Evolutionary conservation across 2,797 vertebrate genomes (phyloP).

Genomic region (Falco peregrinus): DNA sequence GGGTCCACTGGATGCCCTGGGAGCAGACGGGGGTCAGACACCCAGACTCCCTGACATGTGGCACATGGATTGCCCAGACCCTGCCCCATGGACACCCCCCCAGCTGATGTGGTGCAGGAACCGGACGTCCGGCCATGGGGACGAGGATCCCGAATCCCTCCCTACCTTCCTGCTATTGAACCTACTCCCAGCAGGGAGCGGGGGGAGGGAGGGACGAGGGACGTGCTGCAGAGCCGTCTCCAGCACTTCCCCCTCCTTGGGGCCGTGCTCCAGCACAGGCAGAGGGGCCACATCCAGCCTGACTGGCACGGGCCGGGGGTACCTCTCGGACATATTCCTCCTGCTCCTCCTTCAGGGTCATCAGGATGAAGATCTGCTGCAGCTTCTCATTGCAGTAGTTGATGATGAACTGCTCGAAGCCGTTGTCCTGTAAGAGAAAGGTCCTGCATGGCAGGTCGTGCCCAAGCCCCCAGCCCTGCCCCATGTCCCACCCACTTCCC

Average conservation of each 20-base stretch:
- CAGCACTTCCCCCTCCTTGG: background rate
- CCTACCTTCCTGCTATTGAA: conserved; percentile 58
- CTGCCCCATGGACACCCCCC: background rate
- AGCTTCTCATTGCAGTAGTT: conserved; percentile 85
- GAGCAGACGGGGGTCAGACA: background rate
- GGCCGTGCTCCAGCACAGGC: background rate
- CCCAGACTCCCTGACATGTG: accelerated
- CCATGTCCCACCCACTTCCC: accelerated
- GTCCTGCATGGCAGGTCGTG: accelerated
- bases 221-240: accelerated
- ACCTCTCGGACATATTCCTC: conserved; percentile 82
- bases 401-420: conserved; percentile 85
- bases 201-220: background rate
- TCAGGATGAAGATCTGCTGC: conserved; percentile 82
- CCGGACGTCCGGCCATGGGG: background rate
- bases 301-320: accelerated
- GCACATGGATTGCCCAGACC: accelerated
- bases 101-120: background rate
- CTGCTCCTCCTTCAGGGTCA: conserved; percentile 83
- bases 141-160: background rate
- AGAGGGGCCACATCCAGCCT: background rate
- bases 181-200: background rate
- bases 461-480: accelerated
- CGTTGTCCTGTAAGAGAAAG: conserved; percentile 64
- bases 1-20: conserved; percentile 80